Evolutionary conservation across 2,888 invertebrate genomes (phyloP), one percentile per base, ranked within the genome.

Genomic region (Mythimna ferrago): DNA sequence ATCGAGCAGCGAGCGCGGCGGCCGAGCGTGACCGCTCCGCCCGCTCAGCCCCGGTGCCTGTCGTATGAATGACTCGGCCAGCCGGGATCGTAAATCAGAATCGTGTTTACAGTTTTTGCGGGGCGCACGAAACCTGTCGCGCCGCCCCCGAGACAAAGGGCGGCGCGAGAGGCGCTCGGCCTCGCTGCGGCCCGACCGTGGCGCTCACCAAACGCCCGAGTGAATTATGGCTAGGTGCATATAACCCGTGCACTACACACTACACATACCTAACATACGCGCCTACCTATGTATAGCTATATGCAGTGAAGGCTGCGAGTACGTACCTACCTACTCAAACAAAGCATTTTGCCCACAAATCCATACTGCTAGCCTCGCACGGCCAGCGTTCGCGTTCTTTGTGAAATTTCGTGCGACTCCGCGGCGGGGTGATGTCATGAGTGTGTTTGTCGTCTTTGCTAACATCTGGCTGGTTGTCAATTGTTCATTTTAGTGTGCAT

Each of bases 31-130:
- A 94, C 95, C 94, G 92, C 92, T 91, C 91, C 90, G 90, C 89
- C 88, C 89, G 89, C 89, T 87, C 91, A 86, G 85, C 86, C 86
- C 81, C 88, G 76, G 88, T 84, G 82, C 88, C 88, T 83, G 85
- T 85, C 89, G 90, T 90, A 91, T 92, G 92, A 93, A 93, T 92
- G 92, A 90, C 90, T 90, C 89, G 86, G 86, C 84, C 88, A 88
- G 89, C 89, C 89, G 89, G 89, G 89, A 89, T 91, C 94, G 89
- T 94, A 93, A 94, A 94, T 95, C 92, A 92, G 88, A 92, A 88
- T 91, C 90, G 93, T 95, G 95, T 95, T 95, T 95, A 95, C 95
- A 93, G 93, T 95, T 95, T 94, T 95, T 94, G 93, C 91, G 89
- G 87, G 88, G 88, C 89, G 90, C 90, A 90, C 91, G 85, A 90